phyloP scores from a whole-genome alignment of 2,888 invertebrate genomes.

The Penaeus monodon region DNA sequence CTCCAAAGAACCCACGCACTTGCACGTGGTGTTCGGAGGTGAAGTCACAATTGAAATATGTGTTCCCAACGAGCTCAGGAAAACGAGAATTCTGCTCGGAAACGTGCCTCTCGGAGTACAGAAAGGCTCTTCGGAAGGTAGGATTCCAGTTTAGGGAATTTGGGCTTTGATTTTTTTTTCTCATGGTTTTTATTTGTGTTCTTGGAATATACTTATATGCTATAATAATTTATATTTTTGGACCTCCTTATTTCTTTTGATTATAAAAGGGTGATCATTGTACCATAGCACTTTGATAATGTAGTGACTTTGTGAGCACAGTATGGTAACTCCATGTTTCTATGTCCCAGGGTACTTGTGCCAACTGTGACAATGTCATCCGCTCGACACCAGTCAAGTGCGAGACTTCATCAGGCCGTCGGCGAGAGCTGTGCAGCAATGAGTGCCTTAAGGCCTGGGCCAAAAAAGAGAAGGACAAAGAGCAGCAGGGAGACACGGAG shows the following conservation, averaged over 20 bases:
- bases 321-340: too few relatives aligned
- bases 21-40: constrained; percentile 66
- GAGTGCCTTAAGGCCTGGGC: constrained; percentile 87
- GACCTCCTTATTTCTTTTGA: too few relatives aligned
- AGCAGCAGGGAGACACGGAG: constrained; percentile 29
- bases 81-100: constrained; percentile 94
- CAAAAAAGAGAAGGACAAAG: constrained; percentile 70
- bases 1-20: constrained; percentile 61
- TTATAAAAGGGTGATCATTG: too few relatives aligned
- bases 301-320: too few relatives aligned
- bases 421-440: constrained; percentile 87
- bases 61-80: constrained; percentile 87
- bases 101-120: constrained; percentile 87
- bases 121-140: constrained; percentile 85
- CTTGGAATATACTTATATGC: neutral
- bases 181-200: neutral
- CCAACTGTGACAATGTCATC: constrained; percentile 89
- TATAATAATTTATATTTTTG: too few relatives aligned
- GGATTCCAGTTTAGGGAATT: constrained; percentile 19
- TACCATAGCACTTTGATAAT: too few relatives aligned
- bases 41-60: constrained; percentile 80
- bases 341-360: constrained; percentile 79
- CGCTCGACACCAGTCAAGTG: constrained; percentile 78
- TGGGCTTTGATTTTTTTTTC: neutral
- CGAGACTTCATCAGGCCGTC: constrained; percentile 73